Evolutionary conservation across 1,140 invertebrate species (phyloP), one percentile per base, ranked within the genome.

Genomic region (Hydropsyche tenuis): DNA sequence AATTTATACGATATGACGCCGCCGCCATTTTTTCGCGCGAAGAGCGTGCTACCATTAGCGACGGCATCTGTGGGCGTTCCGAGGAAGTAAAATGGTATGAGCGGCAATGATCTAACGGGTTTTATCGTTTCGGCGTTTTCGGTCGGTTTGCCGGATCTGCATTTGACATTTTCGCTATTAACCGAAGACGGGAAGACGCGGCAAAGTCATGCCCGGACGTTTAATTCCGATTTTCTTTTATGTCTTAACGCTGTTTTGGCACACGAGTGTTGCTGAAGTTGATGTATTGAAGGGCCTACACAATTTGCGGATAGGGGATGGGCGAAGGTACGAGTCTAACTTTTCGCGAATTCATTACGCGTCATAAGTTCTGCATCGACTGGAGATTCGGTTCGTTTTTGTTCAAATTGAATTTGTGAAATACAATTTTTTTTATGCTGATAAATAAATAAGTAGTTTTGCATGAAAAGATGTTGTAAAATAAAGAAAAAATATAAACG

Each of bases 1-100:
- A 81, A 83, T 81, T 82, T 80, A 79, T 79, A 81, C 80, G 81
- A 82, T 82, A 84, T 85, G 82, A 84, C 80, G 82, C 76, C 6
- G 56, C 7, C 43, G 63, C 69, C 72, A 74, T 77, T 74, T 77
- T 72, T 51, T 37, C 72, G 69, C 51, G 18, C 6, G 20, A 25
- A 43, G 25, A 16, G 27, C 37, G 16, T n/a, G 14, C 30, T 11
- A 46, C 51, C 68, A 14, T n/a, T 27, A 6, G 60, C 11, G 12
- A 63, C 11, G 4, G 60, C 4, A 1, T 7, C 1, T 3, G 60
- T 27, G n/a, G 11, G 23, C 1, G 48, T 20, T 53, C n/a, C n/a
- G 48, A 22, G 14, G 6, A 53, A 22, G 14, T 14, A 18, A 22
- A 3, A n/a, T 3, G 30, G 30, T 37, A 22, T 18, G 48, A 53